Evolutionary conservation across 2,797 vertebrate species (phyloP).

Genomic region (Danio kyathit): DNA sequence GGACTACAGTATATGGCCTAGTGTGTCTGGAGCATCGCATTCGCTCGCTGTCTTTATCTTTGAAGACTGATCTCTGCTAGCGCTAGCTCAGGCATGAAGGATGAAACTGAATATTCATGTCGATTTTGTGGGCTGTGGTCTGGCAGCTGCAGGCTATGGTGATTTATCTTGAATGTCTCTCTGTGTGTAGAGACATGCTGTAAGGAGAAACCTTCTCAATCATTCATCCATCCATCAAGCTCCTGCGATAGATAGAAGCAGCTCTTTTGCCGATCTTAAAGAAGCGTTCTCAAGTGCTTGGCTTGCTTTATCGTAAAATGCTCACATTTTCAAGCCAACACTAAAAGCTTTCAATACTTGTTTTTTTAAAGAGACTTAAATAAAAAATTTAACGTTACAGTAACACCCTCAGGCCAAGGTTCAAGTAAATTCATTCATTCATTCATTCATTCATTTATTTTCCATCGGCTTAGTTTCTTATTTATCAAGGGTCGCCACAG

Average conservation of each 20-base stretch:
- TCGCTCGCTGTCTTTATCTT: slow-evolving; percentile 4
- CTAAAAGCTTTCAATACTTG: not conserved
- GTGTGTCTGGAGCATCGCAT: not conserved
- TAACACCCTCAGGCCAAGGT: no score
- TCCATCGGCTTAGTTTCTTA: no score
- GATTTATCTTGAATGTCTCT: slow-evolving; percentile 21
- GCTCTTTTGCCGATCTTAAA: slow-evolving; percentile 37
- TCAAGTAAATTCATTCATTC: no score
- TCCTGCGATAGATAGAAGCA: slow-evolving; percentile 58
- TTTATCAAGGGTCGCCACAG: no score
- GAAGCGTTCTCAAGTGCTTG: not conserved
- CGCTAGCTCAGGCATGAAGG: slow-evolving; percentile 35
- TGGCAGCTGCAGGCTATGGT: slow-evolving; percentile 23
- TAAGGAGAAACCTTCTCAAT: slow-evolving; percentile 37
- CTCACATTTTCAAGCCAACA: not conserved
- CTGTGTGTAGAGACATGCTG: slow-evolving; percentile 10
- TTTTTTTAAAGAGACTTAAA: not conserved
- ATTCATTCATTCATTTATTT: no score
- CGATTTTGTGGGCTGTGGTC: slow-evolving; percentile 29
- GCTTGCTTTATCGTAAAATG: not conserved
- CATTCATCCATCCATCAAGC: slow-evolving; percentile 58
- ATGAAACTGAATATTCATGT: slow-evolving; percentile 47
- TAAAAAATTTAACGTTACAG: no score
- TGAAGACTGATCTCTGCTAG: not conserved
- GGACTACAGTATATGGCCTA: not conserved